Evolutionary conservation across 2,113 vertebrate species (phyloP).

Genomic region (Tragelaphus imberbis): DNA sequence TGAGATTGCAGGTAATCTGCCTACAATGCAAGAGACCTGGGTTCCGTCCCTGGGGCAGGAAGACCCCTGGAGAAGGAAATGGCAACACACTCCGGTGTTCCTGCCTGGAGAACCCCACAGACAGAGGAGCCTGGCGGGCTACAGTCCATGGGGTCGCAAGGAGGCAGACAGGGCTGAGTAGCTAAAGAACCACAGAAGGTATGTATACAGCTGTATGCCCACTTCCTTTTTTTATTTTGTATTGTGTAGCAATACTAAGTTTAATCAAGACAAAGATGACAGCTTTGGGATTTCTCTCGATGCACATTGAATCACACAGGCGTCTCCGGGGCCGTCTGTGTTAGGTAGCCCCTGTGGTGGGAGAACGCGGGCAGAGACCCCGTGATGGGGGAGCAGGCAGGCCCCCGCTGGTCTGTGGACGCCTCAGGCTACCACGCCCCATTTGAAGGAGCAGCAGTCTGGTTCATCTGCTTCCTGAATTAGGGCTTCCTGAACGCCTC

Average conservation of each 20-base stretch:
- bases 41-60: neutral
- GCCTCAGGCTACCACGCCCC: neutral
- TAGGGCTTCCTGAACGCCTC: neutral
- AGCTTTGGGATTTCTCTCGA: neutral
- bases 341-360: neutral
- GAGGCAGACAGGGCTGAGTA: neutral
- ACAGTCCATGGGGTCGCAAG: accelerated
- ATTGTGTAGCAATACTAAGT: neutral
- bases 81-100: neutral
- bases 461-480: no score
- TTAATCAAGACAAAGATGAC: neutral
- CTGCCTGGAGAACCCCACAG: neutral
- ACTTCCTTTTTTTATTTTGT: neutral
- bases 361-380: neutral
- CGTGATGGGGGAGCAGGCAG: neutral
- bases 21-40: neutral
- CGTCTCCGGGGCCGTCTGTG: no score
- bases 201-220: accelerated
- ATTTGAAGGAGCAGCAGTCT: neutral
- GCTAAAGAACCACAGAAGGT: neutral
- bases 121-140: neutral
- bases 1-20: neutral
- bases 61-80: neutral
- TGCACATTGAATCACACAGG: neutral
- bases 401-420: neutral